phyloP scores from a whole-genome alignment of 2,113 vertebrate species.

The Coreoperca whiteheadi region DNA sequence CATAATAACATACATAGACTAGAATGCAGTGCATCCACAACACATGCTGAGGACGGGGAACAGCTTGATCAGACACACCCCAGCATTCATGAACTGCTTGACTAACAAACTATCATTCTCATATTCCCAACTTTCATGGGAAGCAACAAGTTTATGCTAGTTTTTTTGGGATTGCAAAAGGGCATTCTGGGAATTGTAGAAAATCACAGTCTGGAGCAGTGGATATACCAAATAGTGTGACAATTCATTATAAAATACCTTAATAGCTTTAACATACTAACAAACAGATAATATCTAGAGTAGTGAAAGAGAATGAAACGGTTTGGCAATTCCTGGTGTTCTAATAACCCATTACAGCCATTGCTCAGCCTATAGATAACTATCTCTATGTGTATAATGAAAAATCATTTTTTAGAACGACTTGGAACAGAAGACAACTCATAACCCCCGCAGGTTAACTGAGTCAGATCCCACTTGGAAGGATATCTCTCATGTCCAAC shows the following conservation, averaged over 20 bases:
- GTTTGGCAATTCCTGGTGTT: background rate
- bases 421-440: slow-evolving; percentile 28
- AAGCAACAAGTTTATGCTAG: background rate
- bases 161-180: background rate
- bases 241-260: background rate
- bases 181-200: background rate
- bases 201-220: background rate
- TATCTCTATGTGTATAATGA: slow-evolving; percentile 19
- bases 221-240: background rate
- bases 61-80: slow-evolving; percentile 54
- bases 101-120: slow-evolving; percentile 10
- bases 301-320: background rate
- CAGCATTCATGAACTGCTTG: slow-evolving; percentile 31
- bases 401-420: slow-evolving; percentile 29
- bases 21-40: slow-evolving; percentile 59
- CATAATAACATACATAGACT: slow-evolving; percentile 53
- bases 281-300: background rate
- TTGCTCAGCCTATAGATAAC: slow-evolving; percentile 23
- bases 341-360: background rate
- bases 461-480: slow-evolving; percentile 30
- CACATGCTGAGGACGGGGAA: slow-evolving; percentile 45
- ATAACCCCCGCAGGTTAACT: slow-evolving; percentile 44
- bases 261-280: background rate
- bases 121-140: background rate
- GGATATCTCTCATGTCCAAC: slow-evolving; percentile 21